Conservation (phyloP, 92 coral and sea anemone genomes). For the Bergia puertoricense region DNA sequence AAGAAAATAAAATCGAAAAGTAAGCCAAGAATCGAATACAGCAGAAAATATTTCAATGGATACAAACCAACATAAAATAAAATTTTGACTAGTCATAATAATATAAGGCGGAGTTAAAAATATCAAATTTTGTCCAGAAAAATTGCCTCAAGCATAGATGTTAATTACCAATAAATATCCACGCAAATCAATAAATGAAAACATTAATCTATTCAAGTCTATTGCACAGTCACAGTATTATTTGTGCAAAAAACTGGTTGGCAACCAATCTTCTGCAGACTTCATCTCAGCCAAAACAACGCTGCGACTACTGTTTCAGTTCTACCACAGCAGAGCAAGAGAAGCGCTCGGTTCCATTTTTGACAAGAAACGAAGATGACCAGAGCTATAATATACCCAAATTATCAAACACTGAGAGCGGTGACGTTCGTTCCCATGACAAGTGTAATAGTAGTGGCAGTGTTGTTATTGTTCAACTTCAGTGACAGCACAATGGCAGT, state of each 20-base stretch:
- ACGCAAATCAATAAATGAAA: not conserved
- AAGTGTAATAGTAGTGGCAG: not conserved
- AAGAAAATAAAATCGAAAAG: too few relatives aligned
- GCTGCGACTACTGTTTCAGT: not conserved
- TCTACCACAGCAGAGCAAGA: not conserved
- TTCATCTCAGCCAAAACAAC: not conserved
- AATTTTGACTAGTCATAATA: not conserved
- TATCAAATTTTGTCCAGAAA: not conserved
- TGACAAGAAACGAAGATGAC: slow-evolving; percentile 3
- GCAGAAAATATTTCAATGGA: not conserved
- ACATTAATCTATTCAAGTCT: too few relatives aligned
- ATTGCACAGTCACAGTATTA: too few relatives aligned
- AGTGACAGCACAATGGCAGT: not conserved
- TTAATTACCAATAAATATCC: not conserved
- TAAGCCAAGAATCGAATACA: not conserved
- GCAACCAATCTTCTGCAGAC: not conserved
- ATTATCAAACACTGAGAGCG: not conserved
- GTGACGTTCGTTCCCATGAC: not conserved
- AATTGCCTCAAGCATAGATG: not conserved
- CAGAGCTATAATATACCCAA: not conserved
- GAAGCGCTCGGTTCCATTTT: not conserved
- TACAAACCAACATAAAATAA: too few relatives aligned
- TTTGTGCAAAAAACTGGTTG: not conserved
- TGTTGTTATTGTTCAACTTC: not conserved
- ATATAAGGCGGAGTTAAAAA: not conserved